These are phyloP conservation scores for Pholis gunnellus DNA, from an alignment of 2,113 vertebrate species.

Conservation along the genomic window DNA sequence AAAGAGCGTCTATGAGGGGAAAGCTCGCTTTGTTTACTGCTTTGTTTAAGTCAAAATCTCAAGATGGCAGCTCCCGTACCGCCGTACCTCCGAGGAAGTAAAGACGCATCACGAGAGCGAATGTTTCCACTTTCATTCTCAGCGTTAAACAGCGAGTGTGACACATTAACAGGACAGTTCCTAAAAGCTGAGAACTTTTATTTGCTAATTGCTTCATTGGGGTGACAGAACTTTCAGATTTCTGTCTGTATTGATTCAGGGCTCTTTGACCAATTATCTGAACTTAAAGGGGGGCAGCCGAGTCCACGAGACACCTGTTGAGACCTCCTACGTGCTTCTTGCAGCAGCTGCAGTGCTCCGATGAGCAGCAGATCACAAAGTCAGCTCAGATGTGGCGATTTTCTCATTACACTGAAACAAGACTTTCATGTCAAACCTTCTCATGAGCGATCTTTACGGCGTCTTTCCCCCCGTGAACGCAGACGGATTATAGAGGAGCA, in stretches of 20 bases:
- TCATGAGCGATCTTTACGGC: neutral
- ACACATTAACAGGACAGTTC: neutral
- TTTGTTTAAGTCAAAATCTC: too few relatives aligned
- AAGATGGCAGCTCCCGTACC: too few relatives aligned
- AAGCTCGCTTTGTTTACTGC: too few relatives aligned
- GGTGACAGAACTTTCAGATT: neutral
- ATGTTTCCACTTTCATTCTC: neutral
- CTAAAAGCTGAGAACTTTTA: neutral
- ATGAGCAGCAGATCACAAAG: neutral
- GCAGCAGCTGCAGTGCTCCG: slow-evolving; percentile 12
- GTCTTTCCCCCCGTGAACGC: neutral
- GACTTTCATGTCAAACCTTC: neutral
- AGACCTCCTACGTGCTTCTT: neutral
- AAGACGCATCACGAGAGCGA: too few relatives aligned
- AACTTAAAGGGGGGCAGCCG: neutral
- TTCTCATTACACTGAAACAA: neutral
- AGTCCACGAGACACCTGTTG: neutral
- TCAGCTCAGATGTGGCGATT: slow-evolving; percentile 2
- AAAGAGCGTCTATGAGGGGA: too few relatives aligned
- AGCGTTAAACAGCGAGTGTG: too few relatives aligned
- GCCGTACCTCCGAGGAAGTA: too few relatives aligned
- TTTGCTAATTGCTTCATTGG: neutral
- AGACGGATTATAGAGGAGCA: neutral
- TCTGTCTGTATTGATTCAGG: neutral
- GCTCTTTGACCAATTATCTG: neutral